phyloP scores from a whole-genome alignment of 2,797 vertebrate species.

The Arvicola amphibius region DNA sequence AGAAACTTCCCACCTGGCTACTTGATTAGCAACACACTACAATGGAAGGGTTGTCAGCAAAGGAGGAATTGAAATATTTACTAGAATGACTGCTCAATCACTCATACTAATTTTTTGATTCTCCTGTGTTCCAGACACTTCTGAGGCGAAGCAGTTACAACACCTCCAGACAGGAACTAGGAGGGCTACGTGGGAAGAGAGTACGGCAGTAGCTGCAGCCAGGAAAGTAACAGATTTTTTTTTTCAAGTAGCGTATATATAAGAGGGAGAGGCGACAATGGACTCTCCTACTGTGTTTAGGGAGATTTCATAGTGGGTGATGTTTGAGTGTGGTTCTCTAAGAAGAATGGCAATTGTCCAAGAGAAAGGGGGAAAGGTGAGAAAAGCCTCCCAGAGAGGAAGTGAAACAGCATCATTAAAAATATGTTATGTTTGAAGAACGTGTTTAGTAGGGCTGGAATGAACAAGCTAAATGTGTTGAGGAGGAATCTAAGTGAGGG shows the following conservation, averaged over 20 bases:
- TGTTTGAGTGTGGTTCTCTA: constrained; percentile 32
- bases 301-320: constrained; percentile 9
- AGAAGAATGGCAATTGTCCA: constrained; percentile 23
- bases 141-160: neutral
- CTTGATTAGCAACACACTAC: neutral
- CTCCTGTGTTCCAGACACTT: neutral
- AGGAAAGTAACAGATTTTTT: neutral
- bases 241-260: neutral
- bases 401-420: neutral
- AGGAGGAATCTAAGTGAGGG: neutral
- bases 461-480: neutral
- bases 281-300: neutral
- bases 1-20: neutral
- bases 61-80: neutral
- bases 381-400: neutral
- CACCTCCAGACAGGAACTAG: neutral
- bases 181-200: neutral
- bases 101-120: neutral
- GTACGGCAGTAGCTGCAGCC: neutral
- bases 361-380: neutral
- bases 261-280: neutral
- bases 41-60: neutral
- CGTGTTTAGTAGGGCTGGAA: neutral
- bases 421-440: neutral
- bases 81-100: neutral